Evolutionary conservation across 2,113 vertebrate species (phyloP), one percentile per base, ranked within the genome.

Genomic region (Circaetus gallicus): DNA sequence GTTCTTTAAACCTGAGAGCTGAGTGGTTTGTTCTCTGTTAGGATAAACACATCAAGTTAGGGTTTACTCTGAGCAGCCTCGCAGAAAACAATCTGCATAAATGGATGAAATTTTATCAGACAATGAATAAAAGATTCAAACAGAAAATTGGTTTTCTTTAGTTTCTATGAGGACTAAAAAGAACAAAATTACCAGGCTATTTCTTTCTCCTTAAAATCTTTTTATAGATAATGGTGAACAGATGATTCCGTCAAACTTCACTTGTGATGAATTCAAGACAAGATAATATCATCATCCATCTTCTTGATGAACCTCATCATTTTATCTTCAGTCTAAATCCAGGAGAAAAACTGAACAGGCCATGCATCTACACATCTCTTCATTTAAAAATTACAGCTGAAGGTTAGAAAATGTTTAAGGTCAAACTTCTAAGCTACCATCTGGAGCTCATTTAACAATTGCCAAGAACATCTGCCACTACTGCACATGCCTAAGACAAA

Each of bases 321-420:
- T 72, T 86, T 93, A 92, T 93, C 94, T 90, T 85, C 78, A 40
- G 53, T 80, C 42, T 90, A 84, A 93, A 94, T 89, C 79, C 83
- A 77, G 79, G 62, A 78, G 66, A 89, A 84, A 90, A 93, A 49
- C 89, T 69, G 96, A 97, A 81, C 84, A 90, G 92, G 82, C 81
- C 90, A 79, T 66, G 65, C 62, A 83, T 95, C 93, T 92, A 79
- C 62, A 67, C 76, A 85, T 90, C 70, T 92, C 81, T 96, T 94
- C 76, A 91, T 95, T 95, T 95, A 94, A 92, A 94, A 94, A 94
- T 95, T 97, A 92, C 19, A 28, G 56, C 50, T 95, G 95, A 97
- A 96, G 94, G 95, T 96, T 92, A 92, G 91, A 92, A 96, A 96
- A 96, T 89, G 72, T 96, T 97, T 96, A 93, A 97, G 93, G 95